phyloP scores from a whole-genome alignment of 2,797 vertebrate species.

The Tympanoctomys barrerae region DNA sequence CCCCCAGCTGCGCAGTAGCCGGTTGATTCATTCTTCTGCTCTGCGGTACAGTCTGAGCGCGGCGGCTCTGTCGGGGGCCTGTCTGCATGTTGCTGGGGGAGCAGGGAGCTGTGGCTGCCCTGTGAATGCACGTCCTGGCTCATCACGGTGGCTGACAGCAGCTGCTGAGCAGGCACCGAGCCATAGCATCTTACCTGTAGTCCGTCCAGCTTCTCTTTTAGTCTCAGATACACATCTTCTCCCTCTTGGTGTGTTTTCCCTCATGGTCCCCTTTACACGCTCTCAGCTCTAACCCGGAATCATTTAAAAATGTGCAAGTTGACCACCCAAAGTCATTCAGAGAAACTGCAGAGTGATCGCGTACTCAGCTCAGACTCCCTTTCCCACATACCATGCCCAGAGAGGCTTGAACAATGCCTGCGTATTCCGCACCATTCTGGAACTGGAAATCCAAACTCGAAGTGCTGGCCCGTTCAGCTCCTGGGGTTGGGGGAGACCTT shows the following conservation, averaged over 20 bases:
- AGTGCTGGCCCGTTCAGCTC: background rate
- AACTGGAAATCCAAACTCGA: background rate
- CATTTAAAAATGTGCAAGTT: background rate
- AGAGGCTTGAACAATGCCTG: background rate
- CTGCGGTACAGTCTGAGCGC: background rate
- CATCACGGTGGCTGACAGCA: background rate
- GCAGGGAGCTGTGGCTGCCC: background rate
- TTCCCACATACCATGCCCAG: background rate
- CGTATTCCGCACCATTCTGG: background rate
- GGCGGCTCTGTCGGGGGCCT: background rate
- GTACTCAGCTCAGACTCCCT: background rate
- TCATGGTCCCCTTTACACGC: background rate
- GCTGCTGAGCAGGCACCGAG: background rate
- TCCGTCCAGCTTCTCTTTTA: background rate
- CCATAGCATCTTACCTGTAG: background rate
- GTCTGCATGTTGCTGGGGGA: background rate
- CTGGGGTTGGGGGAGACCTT: background rate
- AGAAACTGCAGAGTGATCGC: background rate
- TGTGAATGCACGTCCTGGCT: background rate
- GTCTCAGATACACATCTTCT: background rate
- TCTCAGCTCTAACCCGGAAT: background rate
- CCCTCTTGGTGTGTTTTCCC: background rate
- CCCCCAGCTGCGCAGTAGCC: background rate
- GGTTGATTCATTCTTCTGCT: constrained; percentile 35
- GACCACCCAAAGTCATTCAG: background rate